A percentile compares a stretch with the other conserved stretches of the same genome.
These are phyloP conservation scores for Colletes latitarsis DNA, from an alignment of 1,140 invertebrate genomes.

Conservation along the genomic window DNA sequence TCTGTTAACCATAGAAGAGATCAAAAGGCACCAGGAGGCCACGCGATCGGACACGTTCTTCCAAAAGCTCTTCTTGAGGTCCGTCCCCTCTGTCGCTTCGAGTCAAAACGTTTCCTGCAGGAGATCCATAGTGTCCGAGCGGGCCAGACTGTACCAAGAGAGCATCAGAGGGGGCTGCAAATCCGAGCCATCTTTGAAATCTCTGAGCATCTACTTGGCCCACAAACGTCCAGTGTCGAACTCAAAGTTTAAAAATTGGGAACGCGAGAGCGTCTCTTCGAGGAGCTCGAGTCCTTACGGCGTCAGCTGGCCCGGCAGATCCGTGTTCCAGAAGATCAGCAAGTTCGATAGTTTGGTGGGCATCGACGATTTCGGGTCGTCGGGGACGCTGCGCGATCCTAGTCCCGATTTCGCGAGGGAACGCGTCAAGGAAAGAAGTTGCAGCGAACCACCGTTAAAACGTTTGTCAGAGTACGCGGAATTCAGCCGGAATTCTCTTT, in stretches of 20 bases:
- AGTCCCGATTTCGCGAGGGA: conserved; percentile 70
- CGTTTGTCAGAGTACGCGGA: conserved; percentile 60
- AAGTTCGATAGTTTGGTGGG: conserved; percentile 75
- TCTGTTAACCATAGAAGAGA: conserved; percentile 78
- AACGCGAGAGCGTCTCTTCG: conserved; percentile 81
- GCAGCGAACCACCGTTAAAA: conserved; percentile 79
- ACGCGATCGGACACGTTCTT: conserved; percentile 86
- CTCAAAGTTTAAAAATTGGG: conserved; percentile 87
- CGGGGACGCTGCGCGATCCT: conserved; percentile 58
- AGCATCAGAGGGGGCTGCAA: conserved; percentile 74
- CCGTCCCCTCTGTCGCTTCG: conserved; percentile 69
- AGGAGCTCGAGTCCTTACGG: conserved; percentile 78
- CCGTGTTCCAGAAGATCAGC: conserved; percentile 72
- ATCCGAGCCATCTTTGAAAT: conserved; percentile 83
- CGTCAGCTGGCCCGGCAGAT: conserved; percentile 69
- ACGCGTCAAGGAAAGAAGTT: conserved; percentile 76
- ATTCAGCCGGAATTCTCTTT: conserved; percentile 58
- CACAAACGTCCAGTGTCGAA: conserved; percentile 87
- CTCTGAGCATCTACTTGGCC: conserved; percentile 84
- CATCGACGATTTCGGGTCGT: conserved; percentile 74
- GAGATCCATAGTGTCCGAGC: conserved; percentile 83
- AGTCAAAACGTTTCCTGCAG: conserved; percentile 73
- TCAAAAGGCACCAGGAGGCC: conserved; percentile 82
- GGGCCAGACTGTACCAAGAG: conserved; percentile 84
- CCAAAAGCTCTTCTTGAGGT: conserved; percentile 85